Percentiles rank a stretch among this genome's conserved stretches.
Conservation (phyloP, 2,113 vertebrate genomes). For the Zootoca vivipara region DNA sequence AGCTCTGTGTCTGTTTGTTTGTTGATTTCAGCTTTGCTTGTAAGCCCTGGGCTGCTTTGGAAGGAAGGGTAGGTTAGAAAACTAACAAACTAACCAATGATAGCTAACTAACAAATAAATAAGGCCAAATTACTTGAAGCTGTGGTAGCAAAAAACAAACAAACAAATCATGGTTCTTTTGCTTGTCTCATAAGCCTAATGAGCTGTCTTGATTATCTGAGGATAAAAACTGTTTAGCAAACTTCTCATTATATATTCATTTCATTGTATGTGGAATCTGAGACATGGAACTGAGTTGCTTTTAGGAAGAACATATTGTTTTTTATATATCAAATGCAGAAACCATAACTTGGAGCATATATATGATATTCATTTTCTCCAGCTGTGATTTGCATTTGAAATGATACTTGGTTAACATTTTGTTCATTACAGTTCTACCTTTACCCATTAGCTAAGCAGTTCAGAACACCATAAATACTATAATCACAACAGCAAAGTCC, state of each 20-base stretch:
- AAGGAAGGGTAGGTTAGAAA: no score
- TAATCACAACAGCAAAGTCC: no score
- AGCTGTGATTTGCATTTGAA: rapidly evolving
- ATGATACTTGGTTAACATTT: neutral
- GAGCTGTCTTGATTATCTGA: constrained; percentile 35
- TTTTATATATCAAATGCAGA: neutral
- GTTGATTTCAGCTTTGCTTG: constrained; percentile 58
- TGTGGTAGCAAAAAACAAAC: constrained; percentile 40
- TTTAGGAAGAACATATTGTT: rapidly evolving
- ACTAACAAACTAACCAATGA: no score
- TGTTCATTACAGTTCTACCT: neutral
- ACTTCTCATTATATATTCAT: constrained; percentile 23
- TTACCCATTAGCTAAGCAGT: neutral
- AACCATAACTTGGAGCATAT: neutral
- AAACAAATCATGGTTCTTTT: neutral
- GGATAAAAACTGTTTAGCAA: constrained; percentile 16
- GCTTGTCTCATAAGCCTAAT: constrained; percentile 50
- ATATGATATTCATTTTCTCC: neutral
- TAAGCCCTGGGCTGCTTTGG: constrained; percentile 37
- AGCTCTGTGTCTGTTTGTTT: constrained; percentile 50
- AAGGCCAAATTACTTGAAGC: constrained; percentile 9
- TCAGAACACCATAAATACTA: neutral
- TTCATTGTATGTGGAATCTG: constrained; percentile 1
- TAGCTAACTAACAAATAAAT: no score
- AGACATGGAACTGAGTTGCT: neutral